Percentiles rank a stretch among this genome's conserved stretches.
phyloP scores from a whole-genome alignment of 1,140 invertebrate species.

The Drosophila kikkawai region DNA sequence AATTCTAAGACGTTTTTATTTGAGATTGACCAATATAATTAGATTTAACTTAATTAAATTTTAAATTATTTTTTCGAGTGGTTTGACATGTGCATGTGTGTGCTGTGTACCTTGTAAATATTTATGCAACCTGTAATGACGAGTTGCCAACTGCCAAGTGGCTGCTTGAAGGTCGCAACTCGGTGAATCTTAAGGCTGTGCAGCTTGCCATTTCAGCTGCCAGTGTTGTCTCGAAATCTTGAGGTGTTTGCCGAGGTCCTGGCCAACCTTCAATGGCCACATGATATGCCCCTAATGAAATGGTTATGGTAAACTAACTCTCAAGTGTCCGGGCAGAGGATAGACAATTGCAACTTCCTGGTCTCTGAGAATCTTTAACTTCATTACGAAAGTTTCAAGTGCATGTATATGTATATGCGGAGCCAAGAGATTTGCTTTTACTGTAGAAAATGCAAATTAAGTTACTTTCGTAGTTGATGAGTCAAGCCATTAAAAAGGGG shows the following conservation, averaged over 20 bases:
- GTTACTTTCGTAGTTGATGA: not conserved
- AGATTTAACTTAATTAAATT: not conserved
- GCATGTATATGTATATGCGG: constrained; percentile 8
- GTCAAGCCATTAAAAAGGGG: constrained; percentile 1
- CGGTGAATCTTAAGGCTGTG: constrained; percentile 29
- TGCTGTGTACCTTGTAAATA: constrained; percentile 76
- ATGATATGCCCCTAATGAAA: constrained; percentile 53
- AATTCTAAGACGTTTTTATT: not conserved
- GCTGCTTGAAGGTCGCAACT: constrained; percentile 51
- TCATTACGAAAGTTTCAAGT: constrained; percentile 30
- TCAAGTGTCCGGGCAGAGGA: constrained; percentile 19
- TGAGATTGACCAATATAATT: not conserved
- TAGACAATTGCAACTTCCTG: constrained; percentile 32
- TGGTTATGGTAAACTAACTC: constrained; percentile 43
- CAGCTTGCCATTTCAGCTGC: constrained; percentile 43
- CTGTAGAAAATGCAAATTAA: not conserved
- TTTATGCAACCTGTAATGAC: constrained; percentile 77
- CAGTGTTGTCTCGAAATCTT: constrained; percentile 47
- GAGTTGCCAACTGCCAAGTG: constrained; percentile 66
- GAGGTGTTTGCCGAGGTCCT: constrained; percentile 49
- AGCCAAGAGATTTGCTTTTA: not conserved
- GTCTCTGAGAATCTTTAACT: constrained; percentile 13
- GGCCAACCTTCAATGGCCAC: constrained; percentile 35
- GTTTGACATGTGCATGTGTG: constrained; percentile 4
- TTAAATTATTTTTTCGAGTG: not conserved